Evolutionary conservation across 2,888 invertebrate species (phyloP).

Genomic region (Lumbricus terrestris): DNA sequence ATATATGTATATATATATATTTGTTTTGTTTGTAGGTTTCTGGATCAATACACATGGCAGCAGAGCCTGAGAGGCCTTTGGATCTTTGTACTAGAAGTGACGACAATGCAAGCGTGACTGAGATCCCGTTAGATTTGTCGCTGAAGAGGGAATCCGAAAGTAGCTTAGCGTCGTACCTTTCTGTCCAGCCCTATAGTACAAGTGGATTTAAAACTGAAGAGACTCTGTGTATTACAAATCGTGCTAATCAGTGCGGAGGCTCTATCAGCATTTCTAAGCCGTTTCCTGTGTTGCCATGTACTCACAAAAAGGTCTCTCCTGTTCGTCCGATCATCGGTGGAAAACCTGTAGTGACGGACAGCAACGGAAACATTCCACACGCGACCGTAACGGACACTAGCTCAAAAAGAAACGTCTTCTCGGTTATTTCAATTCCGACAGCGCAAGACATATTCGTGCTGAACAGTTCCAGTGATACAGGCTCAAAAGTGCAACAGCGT

Average conservation of each 20-base stretch:
- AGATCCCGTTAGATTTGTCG: background rate
- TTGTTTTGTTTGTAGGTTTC: conserved; percentile 6
- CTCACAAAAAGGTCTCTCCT: background rate
- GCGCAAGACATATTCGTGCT: background rate
- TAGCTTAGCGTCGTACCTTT: background rate
- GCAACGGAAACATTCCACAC: conserved; percentile 7
- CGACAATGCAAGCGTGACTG: background rate
- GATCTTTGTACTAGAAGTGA: conserved; percentile 5
- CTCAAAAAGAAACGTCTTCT: background rate
- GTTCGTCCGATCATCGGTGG: background rate
- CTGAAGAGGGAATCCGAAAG: background rate
- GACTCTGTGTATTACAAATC: background rate
- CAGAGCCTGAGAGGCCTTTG: background rate
- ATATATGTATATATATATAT: background rate
- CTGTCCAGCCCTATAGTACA: background rate
- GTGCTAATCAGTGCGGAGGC: background rate
- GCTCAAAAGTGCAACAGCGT: background rate
- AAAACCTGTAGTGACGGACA: conserved; percentile 4
- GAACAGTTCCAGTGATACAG: background rate
- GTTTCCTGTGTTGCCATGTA: background rate
- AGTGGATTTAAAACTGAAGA: conserved; percentile 6
- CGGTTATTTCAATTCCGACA: background rate
- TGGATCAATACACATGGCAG: background rate
- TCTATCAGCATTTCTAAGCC: background rate
- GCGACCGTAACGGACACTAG: background rate